phyloP scores from a whole-genome alignment of 2,113 vertebrate species.

The Fulmarus glacialis region DNA sequence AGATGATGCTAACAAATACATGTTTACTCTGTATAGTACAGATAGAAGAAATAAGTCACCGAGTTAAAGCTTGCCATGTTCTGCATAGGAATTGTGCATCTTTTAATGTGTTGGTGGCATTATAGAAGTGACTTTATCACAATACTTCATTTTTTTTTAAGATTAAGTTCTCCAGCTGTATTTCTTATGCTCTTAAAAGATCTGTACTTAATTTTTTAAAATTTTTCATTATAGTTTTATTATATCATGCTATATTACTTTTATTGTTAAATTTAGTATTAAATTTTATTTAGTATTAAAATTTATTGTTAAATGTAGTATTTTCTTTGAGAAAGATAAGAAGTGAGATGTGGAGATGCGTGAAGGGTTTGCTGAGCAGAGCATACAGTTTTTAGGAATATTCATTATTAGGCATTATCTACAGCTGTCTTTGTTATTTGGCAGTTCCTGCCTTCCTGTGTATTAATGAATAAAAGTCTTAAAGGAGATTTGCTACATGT shows the following conservation, averaged over 20 bases:
- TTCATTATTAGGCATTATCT: neutral
- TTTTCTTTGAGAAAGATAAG: neutral
- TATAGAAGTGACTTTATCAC: neutral
- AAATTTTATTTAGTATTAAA: neutral
- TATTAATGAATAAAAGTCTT: neutral
- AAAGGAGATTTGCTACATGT: neutral
- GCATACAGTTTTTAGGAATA: neutral
- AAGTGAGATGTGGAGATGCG: neutral
- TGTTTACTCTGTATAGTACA: neutral
- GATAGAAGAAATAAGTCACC: neutral
- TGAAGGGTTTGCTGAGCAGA: neutral
- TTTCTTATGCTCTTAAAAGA: neutral
- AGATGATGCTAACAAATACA: neutral
- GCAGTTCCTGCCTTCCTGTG: neutral
- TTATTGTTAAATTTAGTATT: neutral
- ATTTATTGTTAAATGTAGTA: neutral
- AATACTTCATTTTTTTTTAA: neutral
- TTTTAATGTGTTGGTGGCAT: neutral
- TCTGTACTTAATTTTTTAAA: neutral
- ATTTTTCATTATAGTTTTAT: neutral
- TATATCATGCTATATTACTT: neutral
- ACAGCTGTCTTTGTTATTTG: neutral
- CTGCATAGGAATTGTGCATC: neutral
- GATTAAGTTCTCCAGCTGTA: neutral
- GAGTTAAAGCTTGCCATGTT: neutral